phyloP scores from a whole-genome alignment of 2,888 invertebrate species.

The Dendrolimus pini region DNA sequence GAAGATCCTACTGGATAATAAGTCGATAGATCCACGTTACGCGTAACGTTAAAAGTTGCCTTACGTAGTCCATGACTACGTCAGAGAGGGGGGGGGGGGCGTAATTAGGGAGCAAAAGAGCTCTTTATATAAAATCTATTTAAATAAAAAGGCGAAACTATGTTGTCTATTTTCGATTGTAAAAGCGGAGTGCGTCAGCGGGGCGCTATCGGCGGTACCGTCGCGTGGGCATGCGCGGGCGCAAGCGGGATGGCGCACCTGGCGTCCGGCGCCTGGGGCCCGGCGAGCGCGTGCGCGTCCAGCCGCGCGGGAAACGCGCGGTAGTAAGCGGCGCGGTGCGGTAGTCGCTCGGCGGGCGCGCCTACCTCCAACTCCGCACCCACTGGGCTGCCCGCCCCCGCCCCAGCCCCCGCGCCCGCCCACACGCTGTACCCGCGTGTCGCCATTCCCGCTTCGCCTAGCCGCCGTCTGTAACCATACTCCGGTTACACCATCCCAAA shows the following conservation, averaged over 20 bases:
- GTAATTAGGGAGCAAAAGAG: too few relatives aligned
- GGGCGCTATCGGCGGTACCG: conserved; percentile 4
- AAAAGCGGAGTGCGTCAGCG: conserved; percentile 2
- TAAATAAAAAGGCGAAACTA: too few relatives aligned
- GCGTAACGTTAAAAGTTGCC: too few relatives aligned
- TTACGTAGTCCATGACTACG: too few relatives aligned
- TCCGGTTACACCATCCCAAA: conserved; percentile 2
- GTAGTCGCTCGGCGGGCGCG: conserved; percentile 86
- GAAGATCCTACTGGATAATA: too few relatives aligned
- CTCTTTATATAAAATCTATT: too few relatives aligned
- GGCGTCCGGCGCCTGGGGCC: conserved; percentile 54
- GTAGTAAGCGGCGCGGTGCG: conserved; percentile 83
- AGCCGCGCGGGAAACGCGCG: conserved; percentile 92
- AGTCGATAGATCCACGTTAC: too few relatives aligned
- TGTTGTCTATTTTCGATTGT: too few relatives aligned
- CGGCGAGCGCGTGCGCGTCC: conserved; percentile 75
- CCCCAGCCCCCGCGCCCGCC: conserved; percentile 75
- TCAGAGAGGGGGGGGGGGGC: too few relatives aligned
- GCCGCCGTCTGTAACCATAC: conserved; percentile 54
- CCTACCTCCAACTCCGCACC: conserved; percentile 88
- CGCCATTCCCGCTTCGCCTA: conserved; percentile 58
- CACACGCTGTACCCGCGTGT: conserved; percentile 65
- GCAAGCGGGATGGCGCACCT: conserved; percentile 41
- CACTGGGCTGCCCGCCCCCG: conserved; percentile 68
- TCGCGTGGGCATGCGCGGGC: conserved; percentile 6